Percentiles rank a stretch among this genome's conserved stretches.
phyloP scores from a whole-genome alignment of 1,140 invertebrate species.

The Halictus rubicundus region DNA sequence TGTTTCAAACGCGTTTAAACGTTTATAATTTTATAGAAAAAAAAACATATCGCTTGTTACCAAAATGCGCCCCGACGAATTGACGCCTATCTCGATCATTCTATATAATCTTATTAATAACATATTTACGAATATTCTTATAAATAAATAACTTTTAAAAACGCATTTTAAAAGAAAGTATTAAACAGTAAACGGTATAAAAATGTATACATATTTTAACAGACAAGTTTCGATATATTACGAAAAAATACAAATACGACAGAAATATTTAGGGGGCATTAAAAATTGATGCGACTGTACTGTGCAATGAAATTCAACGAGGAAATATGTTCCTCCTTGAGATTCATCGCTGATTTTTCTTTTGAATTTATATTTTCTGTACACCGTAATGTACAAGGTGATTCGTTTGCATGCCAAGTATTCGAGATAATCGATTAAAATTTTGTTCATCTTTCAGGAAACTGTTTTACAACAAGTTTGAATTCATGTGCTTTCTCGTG shows the following conservation, averaged over 20 bases:
- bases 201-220: not conserved
- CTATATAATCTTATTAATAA: too few relatives aligned
- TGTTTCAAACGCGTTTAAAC: too few relatives aligned
- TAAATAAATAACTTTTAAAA: too few relatives aligned
- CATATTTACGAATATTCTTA: too few relatives aligned
- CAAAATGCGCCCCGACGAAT: too few relatives aligned
- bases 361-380: not conserved
- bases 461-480: not conserved
- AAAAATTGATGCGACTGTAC: not conserved
- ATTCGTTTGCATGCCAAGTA: not conserved
- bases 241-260: not conserved
- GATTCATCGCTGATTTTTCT: not conserved
- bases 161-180: too few relatives aligned
- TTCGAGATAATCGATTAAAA: not conserved
- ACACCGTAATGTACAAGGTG: not conserved
- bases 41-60: too few relatives aligned
- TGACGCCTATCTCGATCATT: too few relatives aligned
- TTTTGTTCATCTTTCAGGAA: too few relatives aligned
- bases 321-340: constrained; percentile 5
- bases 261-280: not conserved
- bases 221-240: not conserved
- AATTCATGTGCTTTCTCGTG: not conserved
- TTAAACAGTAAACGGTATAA: too few relatives aligned
- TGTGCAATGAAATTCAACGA: not conserved
- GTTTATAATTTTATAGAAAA: too few relatives aligned